These are phyloP conservation scores for Acanthopagrus latus DNA, from an alignment of 2,797 vertebrate species.

Conservation along the genomic window DNA sequence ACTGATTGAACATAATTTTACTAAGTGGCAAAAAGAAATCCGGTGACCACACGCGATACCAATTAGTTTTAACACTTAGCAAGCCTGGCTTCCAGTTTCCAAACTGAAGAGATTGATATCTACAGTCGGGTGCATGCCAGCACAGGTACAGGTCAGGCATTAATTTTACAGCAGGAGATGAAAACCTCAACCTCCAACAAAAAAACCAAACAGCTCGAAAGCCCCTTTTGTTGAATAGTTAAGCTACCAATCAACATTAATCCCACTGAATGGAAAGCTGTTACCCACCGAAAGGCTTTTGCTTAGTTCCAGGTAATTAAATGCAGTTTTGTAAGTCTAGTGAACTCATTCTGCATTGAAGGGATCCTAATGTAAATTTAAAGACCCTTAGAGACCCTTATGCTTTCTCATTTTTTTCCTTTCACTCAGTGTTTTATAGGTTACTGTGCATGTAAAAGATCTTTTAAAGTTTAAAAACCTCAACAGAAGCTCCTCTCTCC, in stretches of 20 bases:
- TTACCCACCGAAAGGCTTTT: constrained; percentile 7
- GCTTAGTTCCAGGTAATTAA: neutral
- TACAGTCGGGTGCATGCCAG: constrained; percentile 3
- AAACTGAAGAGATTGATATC: constrained; percentile 33
- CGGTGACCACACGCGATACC: constrained; percentile 3
- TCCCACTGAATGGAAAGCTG: neutral
- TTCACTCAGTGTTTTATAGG: too few relatives aligned
- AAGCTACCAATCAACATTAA: neutral
- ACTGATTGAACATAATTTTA: constrained; percentile 32
- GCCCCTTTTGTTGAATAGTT: constrained; percentile 3
- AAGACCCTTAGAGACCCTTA: too few relatives aligned
- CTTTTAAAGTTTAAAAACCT: too few relatives aligned
- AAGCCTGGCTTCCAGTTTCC: constrained; percentile 37
- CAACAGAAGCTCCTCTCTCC: too few relatives aligned
- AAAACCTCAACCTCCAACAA: constrained; percentile 24
- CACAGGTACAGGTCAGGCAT: constrained; percentile 52
- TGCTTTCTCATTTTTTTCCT: too few relatives aligned
- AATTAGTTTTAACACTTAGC: constrained; percentile 4
- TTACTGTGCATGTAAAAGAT: too few relatives aligned
- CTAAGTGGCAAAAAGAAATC: constrained; percentile 16
- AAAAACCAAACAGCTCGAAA: neutral
- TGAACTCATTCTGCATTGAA: neutral
- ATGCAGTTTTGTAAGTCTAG: neutral
- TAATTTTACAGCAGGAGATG: constrained; percentile 65
- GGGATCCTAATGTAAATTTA: neutral